These are phyloP conservation scores for Cephus pygmeus DNA, from an alignment of 2,888 invertebrate species.

Conservation along the genomic window DNA sequence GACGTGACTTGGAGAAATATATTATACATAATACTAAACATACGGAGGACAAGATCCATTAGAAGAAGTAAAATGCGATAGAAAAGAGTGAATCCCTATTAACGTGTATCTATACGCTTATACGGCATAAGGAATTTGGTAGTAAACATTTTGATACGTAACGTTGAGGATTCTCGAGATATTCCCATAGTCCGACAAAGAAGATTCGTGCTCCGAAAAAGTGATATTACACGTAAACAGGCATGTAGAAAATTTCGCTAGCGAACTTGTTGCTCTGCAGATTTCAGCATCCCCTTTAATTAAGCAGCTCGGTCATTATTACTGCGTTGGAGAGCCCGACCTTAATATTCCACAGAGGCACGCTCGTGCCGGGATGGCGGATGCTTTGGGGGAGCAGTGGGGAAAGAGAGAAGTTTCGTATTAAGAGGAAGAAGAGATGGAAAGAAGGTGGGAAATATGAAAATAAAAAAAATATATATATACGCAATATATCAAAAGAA, in stretches of 20 bases:
- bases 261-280: neutral
- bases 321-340: conserved; percentile 14
- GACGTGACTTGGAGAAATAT: neutral
- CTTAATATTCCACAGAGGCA: neutral
- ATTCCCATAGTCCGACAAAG: neutral
- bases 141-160: neutral
- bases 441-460: conserved; percentile 5
- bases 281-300: conserved; percentile 23
- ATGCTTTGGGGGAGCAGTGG: neutral
- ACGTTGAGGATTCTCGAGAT: neutral
- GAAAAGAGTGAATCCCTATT: neutral
- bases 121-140: neutral
- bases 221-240: neutral
- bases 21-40: neutral
- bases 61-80: neutral
- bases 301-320: conserved; percentile 32
- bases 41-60: neutral
- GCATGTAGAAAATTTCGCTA: neutral
- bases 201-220: neutral
- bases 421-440: neutral
- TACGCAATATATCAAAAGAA: too few relatives aligned
- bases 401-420: neutral
- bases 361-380: neutral
- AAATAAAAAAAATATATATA: neutral
- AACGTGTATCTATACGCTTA: neutral